Conservation (phyloP, 2,888 invertebrate genomes). For the Nebria brevicollis region DNA sequence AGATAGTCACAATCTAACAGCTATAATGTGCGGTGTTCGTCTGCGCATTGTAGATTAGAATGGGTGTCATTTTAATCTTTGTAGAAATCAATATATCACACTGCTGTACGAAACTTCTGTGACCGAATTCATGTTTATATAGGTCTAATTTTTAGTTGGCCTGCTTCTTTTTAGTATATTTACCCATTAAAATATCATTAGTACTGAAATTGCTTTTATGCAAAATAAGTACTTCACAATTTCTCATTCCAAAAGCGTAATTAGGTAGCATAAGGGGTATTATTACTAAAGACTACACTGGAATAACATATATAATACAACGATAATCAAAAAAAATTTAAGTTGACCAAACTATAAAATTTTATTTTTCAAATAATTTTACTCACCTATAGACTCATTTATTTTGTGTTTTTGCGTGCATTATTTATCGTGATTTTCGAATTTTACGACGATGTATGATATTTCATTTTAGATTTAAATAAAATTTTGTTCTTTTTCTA, state of each 20-base stretch:
- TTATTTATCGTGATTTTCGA: too few species aligned
- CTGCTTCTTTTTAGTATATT: slow-evolving; percentile 4
- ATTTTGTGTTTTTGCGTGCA: too few species aligned
- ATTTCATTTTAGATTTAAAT: not conserved
- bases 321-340: too few species aligned
- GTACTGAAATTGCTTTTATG: not conserved
- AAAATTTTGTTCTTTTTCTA: not conserved
- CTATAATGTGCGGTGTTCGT: not conserved
- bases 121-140: slow-evolving; percentile 12
- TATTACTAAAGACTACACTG: not conserved
- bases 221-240: not conserved
- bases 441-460: not conserved
- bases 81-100: slow-evolving; percentile 7
- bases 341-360: too few species aligned
- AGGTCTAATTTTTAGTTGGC: slow-evolving; percentile 18
- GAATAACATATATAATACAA: not conserved
- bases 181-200: slow-evolving; percentile 27
- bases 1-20: not conserved
- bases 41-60: not conserved
- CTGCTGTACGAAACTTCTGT: slow-evolving; percentile 2
- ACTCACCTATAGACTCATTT: too few species aligned
- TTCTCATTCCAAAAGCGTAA: not conserved
- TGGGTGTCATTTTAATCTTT: not conserved
- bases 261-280: not conserved
- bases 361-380: too few species aligned